Conservation (phyloP, 2,888 invertebrate genomes). For the Ypsolopha scabrella region DNA sequence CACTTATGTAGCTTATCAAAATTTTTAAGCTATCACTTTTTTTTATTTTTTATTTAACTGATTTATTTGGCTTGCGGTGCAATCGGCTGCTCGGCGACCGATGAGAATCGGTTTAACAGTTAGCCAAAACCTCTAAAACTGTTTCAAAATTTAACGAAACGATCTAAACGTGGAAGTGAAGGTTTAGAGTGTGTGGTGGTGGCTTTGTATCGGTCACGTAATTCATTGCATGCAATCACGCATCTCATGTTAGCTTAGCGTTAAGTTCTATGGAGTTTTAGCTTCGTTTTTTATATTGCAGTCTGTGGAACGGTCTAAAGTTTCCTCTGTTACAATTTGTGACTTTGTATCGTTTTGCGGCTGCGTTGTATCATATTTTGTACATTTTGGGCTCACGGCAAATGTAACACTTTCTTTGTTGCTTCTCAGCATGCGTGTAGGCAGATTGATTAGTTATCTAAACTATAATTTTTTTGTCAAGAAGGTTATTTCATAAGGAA, state of each 20-base stretch:
- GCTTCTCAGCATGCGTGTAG: constrained; percentile 15
- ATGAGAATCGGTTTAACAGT: constrained; percentile 15
- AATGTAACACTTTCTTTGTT: constrained; percentile 35
- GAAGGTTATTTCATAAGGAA: too few relatives aligned
- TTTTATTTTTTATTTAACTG: constrained; percentile 43
- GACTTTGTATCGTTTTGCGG: constrained; percentile 22
- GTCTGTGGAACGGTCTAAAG: neutral
- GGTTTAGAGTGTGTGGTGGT: constrained; percentile 71
- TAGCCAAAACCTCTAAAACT: constrained; percentile 29
- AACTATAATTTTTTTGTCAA: neutral
- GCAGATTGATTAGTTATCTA: neutral
- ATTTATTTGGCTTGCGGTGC: constrained; percentile 65
- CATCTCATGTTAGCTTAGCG: constrained; percentile 49
- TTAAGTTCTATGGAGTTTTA: constrained; percentile 40
- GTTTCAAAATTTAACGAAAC: constrained; percentile 62
- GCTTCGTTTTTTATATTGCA: constrained; percentile 37
- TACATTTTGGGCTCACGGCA: constrained; percentile 50
- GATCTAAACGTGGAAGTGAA: constrained; percentile 53
- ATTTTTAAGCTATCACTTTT: constrained; percentile 58
- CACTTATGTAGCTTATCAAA: constrained; percentile 55
- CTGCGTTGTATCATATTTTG: constrained; percentile 20
- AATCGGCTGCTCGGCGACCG: constrained; percentile 30
- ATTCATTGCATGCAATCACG: constrained; percentile 65
- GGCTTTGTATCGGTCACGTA: constrained; percentile 59
- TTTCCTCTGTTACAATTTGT: neutral